A percentile compares a stretch with the other conserved stretches of the same genome.
Evolutionary conservation across 1,140 invertebrate species (phyloP).

Genomic region (Trypoxylus dichotomus): DNA sequence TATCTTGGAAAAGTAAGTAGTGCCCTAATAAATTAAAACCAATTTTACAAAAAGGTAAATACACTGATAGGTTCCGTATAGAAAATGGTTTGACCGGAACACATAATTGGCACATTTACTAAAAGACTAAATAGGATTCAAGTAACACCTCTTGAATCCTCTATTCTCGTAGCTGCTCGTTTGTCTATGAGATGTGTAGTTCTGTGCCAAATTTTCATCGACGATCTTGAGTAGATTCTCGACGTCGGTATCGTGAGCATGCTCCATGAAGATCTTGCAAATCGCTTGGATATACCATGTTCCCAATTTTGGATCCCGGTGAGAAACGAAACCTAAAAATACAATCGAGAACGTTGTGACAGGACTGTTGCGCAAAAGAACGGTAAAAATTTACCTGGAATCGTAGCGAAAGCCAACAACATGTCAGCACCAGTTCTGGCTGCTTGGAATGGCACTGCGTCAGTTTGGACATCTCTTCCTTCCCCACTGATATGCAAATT

Average conservation of each 20-base stretch:
- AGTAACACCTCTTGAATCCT: conserved; percentile 61
- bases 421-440: conserved; percentile 31
- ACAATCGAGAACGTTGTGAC: too few relatives aligned
- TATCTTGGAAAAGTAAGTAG: too few relatives aligned
- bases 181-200: conserved; percentile 49
- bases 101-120: too few relatives aligned
- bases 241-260: conserved; percentile 64
- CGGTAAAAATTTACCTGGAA: conserved; percentile 23
- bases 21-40: too few relatives aligned
- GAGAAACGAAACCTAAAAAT: conserved; percentile 60
- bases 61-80: too few relatives aligned
- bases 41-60: too few relatives aligned
- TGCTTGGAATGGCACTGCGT: neutral
- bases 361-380: too few relatives aligned
- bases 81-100: neutral
- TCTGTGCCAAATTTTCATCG: conserved; percentile 51
- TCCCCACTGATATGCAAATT: neutral
- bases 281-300: conserved; percentile 74
- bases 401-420: conserved; percentile 35
- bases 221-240: conserved; percentile 66
- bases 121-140: conserved; percentile 58
- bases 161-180: conserved; percentile 57
- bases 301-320: conserved; percentile 63
- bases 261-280: conserved; percentile 68
- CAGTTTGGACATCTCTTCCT: neutral